These are phyloP conservation scores for Danio albolineatus DNA, from an alignment of 2,797 vertebrate genomes.

Conservation along the genomic window DNA sequence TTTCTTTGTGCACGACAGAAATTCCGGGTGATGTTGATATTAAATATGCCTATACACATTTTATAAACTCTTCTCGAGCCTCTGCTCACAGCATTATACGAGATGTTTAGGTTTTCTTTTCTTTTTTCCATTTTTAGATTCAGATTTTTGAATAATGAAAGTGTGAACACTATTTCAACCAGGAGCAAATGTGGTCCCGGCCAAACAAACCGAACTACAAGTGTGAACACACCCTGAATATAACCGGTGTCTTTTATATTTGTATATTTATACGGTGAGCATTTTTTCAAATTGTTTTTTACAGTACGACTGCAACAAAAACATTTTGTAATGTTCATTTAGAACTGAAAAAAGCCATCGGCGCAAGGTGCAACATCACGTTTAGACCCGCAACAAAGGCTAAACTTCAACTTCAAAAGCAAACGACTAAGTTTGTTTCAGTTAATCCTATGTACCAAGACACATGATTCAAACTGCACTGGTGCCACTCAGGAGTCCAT, in stretches of 20 bases:
- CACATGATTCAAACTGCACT: constrained; percentile 36
- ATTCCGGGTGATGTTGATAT: too few relatives aligned
- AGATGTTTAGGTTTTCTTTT: too few relatives aligned
- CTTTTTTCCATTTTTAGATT: too few relatives aligned
- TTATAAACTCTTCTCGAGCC: too few relatives aligned
- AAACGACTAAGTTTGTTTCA: constrained; percentile 27
- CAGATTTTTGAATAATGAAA: too few relatives aligned
- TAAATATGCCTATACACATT: too few relatives aligned
- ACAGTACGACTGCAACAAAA: constrained; percentile 38
- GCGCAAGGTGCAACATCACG: constrained; percentile 66
- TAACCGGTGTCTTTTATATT: constrained; percentile 38
- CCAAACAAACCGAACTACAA: too few relatives aligned
- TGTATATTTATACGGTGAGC: constrained; percentile 74
- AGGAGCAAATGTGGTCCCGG: too few relatives aligned
- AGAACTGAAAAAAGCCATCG: constrained; percentile 63
- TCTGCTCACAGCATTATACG: too few relatives aligned
- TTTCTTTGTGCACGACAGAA: too few relatives aligned
- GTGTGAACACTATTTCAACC: too few relatives aligned
- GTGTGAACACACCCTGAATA: background rate
- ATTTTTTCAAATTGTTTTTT: constrained; percentile 54
- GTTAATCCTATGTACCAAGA: constrained; percentile 40
- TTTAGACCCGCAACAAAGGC: constrained; percentile 64
- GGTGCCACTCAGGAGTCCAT: constrained; percentile 22
- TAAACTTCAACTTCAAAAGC: constrained; percentile 45
- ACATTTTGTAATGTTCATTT: constrained; percentile 49